A percentile compares a stretch with the other conserved stretches of the same genome.
These are phyloP conservation scores for Atrina japonica DNA, from an alignment of 2,888 invertebrate species.

Conservation along the genomic window DNA sequence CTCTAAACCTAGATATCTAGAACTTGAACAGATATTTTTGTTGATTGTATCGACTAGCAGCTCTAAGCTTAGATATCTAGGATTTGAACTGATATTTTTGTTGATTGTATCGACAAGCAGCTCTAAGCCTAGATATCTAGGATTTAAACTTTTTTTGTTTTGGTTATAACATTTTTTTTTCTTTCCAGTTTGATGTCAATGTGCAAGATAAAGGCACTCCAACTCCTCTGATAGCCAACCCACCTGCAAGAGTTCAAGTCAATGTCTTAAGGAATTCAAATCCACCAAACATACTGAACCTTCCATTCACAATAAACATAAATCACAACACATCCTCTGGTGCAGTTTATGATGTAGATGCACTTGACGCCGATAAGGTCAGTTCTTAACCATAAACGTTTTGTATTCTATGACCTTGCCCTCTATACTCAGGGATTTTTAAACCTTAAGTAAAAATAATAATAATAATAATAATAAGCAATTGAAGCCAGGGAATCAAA, in stretches of 20 bases:
- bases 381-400: constrained; percentile 2
- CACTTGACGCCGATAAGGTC: constrained; percentile 54
- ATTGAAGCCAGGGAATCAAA: no score
- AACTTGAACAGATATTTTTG: no score
- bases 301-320: constrained; percentile 4
- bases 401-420: no score
- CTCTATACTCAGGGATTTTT: no score
- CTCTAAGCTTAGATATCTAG: no score
- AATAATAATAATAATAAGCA: no score
- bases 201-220: constrained; percentile 55
- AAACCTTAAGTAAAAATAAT: no score
- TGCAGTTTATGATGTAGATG: constrained; percentile 47
- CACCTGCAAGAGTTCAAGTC: constrained; percentile 56
- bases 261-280: constrained; percentile 55
- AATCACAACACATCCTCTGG: constrained; percentile 31
- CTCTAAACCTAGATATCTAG: no score
- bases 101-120: no score
- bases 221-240: constrained; percentile 18
- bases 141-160: constrained; percentile 4
- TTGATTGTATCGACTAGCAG: no score
- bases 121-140: background rate
- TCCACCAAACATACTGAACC: constrained; percentile 49
- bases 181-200: constrained; percentile 56
- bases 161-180: background rate
- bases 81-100: no score